A percentile compares a stretch with the other conserved stretches of the same genome.
These are phyloP conservation scores for Amphimedon queenslandica DNA, from an alignment of 37 sponge, comb jelly and placozoan genomes.

Conservation along the genomic window DNA sequence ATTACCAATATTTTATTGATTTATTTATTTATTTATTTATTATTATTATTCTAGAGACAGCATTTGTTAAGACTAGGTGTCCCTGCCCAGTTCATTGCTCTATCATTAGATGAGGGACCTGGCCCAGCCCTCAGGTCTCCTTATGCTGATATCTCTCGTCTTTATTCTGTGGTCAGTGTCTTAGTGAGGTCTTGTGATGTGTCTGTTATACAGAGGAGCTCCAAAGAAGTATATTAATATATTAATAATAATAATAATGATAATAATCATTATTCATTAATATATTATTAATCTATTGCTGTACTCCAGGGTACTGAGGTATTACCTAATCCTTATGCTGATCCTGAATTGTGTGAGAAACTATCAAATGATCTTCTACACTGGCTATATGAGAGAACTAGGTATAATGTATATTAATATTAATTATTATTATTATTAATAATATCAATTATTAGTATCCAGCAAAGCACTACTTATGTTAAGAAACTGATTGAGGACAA, in stretches of 20 bases:
- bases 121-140: constrained; percentile 76
- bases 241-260: too few relatives aligned
- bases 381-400: constrained; percentile 66
- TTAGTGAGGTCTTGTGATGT: constrained; percentile 84
- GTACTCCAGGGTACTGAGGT: constrained; percentile 27
- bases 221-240: constrained; percentile 35
- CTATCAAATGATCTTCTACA: constrained; percentile 62
- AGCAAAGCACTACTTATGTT: constrained; percentile 48
- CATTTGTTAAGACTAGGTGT: constrained; percentile 84
- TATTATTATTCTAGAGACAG: constrained; percentile 51
- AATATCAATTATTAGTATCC: too few relatives aligned
- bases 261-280: too few relatives aligned
- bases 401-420: too few relatives aligned
- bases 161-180: constrained; percentile 67
- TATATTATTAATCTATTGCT: too few relatives aligned
- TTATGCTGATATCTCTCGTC: constrained; percentile 75
- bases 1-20: too few relatives aligned
- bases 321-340: constrained; percentile 55
- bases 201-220: constrained; percentile 41
- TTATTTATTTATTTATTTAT: too few relatives aligned
- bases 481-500: constrained; percentile 85
- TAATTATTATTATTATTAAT: too few relatives aligned
- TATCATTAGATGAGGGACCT: constrained; percentile 89
- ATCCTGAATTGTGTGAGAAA: constrained; percentile 46
- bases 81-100: constrained; percentile 76